These are phyloP conservation scores for Cotesia vestalis DNA, from an alignment of 1,140 invertebrate genomes.

Conservation along the genomic window DNA sequence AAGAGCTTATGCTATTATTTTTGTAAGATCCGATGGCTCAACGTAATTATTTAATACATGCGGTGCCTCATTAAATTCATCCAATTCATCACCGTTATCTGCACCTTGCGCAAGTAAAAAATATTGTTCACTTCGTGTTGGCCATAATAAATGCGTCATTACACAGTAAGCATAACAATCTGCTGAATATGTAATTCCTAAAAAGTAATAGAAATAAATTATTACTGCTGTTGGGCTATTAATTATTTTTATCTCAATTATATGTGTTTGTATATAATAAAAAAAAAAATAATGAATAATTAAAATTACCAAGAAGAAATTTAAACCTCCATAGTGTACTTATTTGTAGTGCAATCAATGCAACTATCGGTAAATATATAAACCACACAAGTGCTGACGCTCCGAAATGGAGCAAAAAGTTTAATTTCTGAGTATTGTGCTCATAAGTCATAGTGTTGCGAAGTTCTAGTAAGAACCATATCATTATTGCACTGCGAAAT, in stretches of 20 bases:
- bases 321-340: slow-evolving; percentile 96
- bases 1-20: slow-evolving; percentile 58
- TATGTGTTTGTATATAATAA: slow-evolving; percentile 8
- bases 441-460: slow-evolving; percentile 91
- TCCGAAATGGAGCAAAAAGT: slow-evolving; percentile 95
- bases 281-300: background rate
- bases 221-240: background rate
- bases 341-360: slow-evolving; percentile 91
- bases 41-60: slow-evolving; percentile 78
- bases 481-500: slow-evolving; percentile 88
- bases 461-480: slow-evolving; percentile 95
- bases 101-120: slow-evolving; percentile 79
- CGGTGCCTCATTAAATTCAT: slow-evolving; percentile 92
- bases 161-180: slow-evolving; percentile 94
- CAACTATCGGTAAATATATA: slow-evolving; percentile 94
- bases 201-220: slow-evolving; percentile 35
- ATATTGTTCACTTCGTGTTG: slow-evolving; percentile 89
- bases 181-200: slow-evolving; percentile 92
- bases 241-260: background rate
- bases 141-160: slow-evolving; percentile 94
- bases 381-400: slow-evolving; percentile 98
- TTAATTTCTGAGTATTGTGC: slow-evolving; percentile 88
- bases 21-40: slow-evolving; percentile 62
- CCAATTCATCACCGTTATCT: slow-evolving; percentile 82
- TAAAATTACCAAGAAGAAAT: slow-evolving; percentile 84